These are phyloP conservation scores for Menidia beryllina DNA, from an alignment of 2,113 vertebrate species.

Conservation along the genomic window DNA sequence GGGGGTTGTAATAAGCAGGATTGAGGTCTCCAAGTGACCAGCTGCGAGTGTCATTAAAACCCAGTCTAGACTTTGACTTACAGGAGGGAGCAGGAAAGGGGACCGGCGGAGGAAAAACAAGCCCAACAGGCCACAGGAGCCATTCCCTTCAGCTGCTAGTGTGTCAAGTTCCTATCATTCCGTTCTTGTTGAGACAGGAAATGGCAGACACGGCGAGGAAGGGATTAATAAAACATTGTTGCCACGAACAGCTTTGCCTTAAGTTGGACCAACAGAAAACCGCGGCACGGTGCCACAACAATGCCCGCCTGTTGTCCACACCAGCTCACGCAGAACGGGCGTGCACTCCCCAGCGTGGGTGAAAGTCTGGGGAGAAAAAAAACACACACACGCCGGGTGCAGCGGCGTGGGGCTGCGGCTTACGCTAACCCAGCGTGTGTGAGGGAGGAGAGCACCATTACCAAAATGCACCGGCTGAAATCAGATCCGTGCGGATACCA, in stretches of 20 bases:
- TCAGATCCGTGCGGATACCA: conserved; percentile 82
- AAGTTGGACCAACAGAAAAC: conserved; percentile 46
- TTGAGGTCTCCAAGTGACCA: conserved; percentile 72
- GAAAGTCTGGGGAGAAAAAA: too few relatives aligned
- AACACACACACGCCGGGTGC: too few relatives aligned
- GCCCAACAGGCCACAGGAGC: conserved; percentile 39
- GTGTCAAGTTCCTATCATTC: conserved; percentile 82
- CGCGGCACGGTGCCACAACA: conserved; percentile 38
- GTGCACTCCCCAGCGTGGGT: too few relatives aligned
- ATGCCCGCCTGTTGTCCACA: conserved; percentile 7
- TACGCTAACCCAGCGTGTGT: conserved; percentile 34
- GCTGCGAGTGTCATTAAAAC: conserved; percentile 80
- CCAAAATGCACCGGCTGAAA: conserved; percentile 83
- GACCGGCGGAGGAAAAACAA: conserved; percentile 50
- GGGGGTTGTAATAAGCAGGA: conserved; percentile 13
- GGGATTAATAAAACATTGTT: conserved; percentile 73
- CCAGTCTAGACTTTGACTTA: conserved; percentile 85
- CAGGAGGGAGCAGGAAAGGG: conserved; percentile 56
- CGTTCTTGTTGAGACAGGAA: conserved; percentile 82
- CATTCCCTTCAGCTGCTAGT: conserved; percentile 45
- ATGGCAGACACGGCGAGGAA: conserved; percentile 62
- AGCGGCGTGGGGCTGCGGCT: neutral
- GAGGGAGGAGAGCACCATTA: conserved; percentile 70
- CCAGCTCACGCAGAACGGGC: conserved; percentile 18
- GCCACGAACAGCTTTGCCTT: conserved; percentile 64